Evolutionary conservation across 2,888 invertebrate genomes (phyloP), one percentile per base, ranked within the genome.

Genomic region (Teleiodes luculella): DNA sequence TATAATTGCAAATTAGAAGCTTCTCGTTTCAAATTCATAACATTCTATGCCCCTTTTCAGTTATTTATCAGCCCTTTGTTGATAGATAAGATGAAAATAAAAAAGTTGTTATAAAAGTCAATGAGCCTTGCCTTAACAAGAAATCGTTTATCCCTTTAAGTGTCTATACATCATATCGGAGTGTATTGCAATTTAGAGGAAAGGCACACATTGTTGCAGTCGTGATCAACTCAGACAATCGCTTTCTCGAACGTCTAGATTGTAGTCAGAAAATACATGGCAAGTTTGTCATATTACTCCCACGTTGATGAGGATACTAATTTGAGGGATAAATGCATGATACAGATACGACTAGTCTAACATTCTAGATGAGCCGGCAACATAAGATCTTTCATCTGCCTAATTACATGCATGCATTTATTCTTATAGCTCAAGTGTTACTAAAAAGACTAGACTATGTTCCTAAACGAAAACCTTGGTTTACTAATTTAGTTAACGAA

Each of bases 161-260:
- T 74, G 69, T 67, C 61, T 60, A 70, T 55, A 52, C 43, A 45
- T 74, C 70, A 71, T 67, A 76, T 72, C 73, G 64, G 62, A 62
- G 65, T 61, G 60, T 66, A 76, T 72, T 66, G 67, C 67, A 67
- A 69, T 75, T 74, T 74, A 67, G 65, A 67, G 63, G 70, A 70
- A 68, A 72, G 63, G 70, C 74, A 72, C 70, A 77, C 65, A 72
- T 72, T 64, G 57, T 48, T 52, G 36, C 51, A 47, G 65, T 77
- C 78, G 72, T 72, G 77, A 74, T 70, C 59, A 64, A 65, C 67
- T 63, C 62, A 67, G 66, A 68, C 65, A 67, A 71, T 70, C 61
- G 70, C 77, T 80, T 78, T 80, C 77, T 71, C 71, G 63, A 67
- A 67, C 65, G 63, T 68, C 70, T 68, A 70, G 68, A 68, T 68